These are phyloP conservation scores for Lasiurus borealis DNA, from an alignment of 2,113 vertebrate species.

Conservation along the genomic window DNA sequence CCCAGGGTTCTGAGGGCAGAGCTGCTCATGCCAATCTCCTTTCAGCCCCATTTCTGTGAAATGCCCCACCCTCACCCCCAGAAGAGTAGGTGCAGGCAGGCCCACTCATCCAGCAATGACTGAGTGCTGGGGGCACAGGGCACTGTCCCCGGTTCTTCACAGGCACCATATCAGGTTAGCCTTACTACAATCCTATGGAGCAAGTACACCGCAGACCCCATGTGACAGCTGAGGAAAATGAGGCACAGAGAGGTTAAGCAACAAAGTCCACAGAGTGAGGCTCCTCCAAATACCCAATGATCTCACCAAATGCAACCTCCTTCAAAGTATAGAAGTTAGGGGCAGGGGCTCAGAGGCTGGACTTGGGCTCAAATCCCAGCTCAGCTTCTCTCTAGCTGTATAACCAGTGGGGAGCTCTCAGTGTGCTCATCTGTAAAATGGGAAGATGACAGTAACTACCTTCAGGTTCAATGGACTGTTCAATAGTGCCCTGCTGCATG, in stretches of 20 bases:
- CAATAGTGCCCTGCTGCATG: not conserved
- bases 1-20: not conserved
- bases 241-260: not conserved
- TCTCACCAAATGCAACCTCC: not conserved
- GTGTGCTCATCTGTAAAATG: not conserved
- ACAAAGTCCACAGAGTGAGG: not conserved
- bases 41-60: not conserved
- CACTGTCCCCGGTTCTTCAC: not conserved
- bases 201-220: not conserved
- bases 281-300: not conserved
- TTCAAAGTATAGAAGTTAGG: not conserved
- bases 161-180: not conserved
- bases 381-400: not conserved
- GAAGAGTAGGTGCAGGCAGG: not conserved
- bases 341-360: not conserved
- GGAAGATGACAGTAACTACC: not conserved
- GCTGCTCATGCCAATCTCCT: not conserved
- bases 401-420: not conserved
- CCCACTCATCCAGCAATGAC: not conserved
- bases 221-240: not conserved
- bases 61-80: fast-evolving
- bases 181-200: fast-evolving
- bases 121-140: not conserved
- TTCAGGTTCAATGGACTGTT: not conserved
- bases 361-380: not conserved